A percentile compares a stretch with the other conserved stretches of the same genome.
Conservation (phyloP, 2,797 vertebrate species). For the Peromyscus aztecus region DNA sequence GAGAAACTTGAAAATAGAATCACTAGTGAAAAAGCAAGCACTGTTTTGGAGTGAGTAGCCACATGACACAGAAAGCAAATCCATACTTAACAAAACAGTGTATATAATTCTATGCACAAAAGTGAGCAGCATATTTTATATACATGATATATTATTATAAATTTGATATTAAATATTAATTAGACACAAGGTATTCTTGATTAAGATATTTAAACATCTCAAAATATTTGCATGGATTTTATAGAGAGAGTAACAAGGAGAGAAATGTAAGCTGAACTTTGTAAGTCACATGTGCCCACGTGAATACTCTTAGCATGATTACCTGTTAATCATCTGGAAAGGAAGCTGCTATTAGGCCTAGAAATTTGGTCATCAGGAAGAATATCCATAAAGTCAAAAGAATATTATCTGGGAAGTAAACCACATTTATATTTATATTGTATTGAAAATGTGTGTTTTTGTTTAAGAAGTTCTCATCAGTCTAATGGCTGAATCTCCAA, state of each 20-base stretch:
- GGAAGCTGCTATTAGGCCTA: not conserved
- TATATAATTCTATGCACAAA: not conserved
- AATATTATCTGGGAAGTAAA: conserved; percentile 15
- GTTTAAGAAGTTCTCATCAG: conserved; percentile 18
- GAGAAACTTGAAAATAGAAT: conserved; percentile 67
- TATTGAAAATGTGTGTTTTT: conserved; percentile 56
- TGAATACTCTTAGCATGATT: not conserved
- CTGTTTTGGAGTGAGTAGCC: not conserved
- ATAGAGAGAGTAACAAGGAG: not conserved
- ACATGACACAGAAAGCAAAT: not conserved
- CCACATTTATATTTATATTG: conserved; percentile 58
- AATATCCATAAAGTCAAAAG: not conserved
- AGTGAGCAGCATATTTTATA: not conserved
- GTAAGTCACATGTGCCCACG: not conserved
- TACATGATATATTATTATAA: not conserved
- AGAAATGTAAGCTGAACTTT: not conserved
- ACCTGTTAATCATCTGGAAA: not conserved
- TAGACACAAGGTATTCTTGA: not conserved
- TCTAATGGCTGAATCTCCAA: conserved; percentile 38
- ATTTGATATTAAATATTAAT: not conserved
- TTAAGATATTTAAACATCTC: not conserved
- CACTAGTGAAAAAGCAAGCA: conserved; percentile 45
- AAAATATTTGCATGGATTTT: not conserved
- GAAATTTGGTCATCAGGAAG: not conserved
- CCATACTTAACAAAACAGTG: conserved; percentile 17